A percentile compares a stretch with the other conserved stretches of the same genome.
Evolutionary conservation across 2,113 vertebrate species (phyloP).

Genomic region (Alligator mississippiensis): DNA sequence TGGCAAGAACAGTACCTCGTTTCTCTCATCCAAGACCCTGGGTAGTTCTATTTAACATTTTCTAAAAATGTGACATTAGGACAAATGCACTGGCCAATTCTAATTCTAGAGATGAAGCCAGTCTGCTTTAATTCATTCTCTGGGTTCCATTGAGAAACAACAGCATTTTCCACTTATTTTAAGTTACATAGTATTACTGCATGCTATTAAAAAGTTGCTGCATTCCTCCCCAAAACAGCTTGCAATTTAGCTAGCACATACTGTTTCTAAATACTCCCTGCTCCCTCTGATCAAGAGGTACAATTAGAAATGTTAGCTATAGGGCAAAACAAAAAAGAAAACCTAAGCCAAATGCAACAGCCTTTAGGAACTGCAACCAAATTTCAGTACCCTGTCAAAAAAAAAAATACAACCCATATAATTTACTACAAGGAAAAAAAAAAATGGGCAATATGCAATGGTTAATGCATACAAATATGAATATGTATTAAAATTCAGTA

Average conservation of each 20-base stretch:
- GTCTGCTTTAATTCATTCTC: not conserved
- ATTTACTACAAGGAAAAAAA: too few relatives aligned
- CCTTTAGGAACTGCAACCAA: not conserved
- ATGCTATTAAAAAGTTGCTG: not conserved
- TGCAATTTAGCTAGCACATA: not conserved
- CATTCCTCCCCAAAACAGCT: not conserved
- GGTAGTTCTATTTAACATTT: not conserved
- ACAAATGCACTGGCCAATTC: not conserved
- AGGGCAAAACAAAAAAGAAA: too few relatives aligned
- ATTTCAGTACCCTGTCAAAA: not conserved
- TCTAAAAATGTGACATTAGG: not conserved
- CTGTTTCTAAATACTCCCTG: not conserved
- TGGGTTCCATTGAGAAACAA: not conserved
- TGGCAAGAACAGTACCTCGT: not conserved
- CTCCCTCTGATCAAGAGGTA: not conserved
- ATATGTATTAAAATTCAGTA: not conserved
- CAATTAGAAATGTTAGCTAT: not conserved
- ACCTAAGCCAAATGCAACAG: not conserved
- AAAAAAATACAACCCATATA: too few relatives aligned
- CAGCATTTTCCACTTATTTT: not conserved
- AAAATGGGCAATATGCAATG: too few relatives aligned
- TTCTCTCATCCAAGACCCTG: not conserved
- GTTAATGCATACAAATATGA: too few relatives aligned
- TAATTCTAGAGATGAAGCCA: not conserved
- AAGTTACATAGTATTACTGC: not conserved